Evolutionary conservation across 2,888 invertebrate species (phyloP), one percentile per base, ranked within the genome.

Genomic region (Coenonympha arcania): DNA sequence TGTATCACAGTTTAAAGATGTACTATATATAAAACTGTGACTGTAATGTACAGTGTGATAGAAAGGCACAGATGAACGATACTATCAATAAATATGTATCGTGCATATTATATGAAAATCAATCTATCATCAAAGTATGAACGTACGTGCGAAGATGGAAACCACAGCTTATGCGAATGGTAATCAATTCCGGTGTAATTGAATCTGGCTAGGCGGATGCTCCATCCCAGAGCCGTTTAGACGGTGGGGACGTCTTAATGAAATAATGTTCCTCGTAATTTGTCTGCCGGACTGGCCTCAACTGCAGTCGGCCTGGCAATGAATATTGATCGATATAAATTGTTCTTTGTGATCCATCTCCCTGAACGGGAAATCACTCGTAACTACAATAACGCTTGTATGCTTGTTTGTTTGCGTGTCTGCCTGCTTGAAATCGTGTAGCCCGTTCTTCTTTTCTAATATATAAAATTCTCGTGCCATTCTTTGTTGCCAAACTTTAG

Each of bases 161-260:
- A 63, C 66, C 66, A 59, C 61, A 64, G 71, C 69, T 73, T 71
- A 76, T 71, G 64, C 72, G 68, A 71, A 71, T 67, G 63, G 71
- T 75, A 79, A 81, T 82, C 76, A 76, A 79, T 80, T 79, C 64
- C 61, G 63, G 65, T 68, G 73, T 82, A 79, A 84, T 83, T 81
- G 79, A 79, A 83, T 80, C 73, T 70, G 72, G 72, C 68, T 69
- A 69, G 63, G 67, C 75, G 71, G 68, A 67, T 66, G 65, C 71
- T 73, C 73, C 69, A 73, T 74, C 69, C 67, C 63, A 64, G 63
- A 64, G 63, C 66, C 57, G 57, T 49, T 47, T 48, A 41, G 55
- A 67, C 64, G 64, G 65, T 56, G 48, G 55, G 61, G 61, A 54
- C 57, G 59, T 54, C 65, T 58, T 75, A 75, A 78, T 76, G 64